Evolutionary conservation across 2,113 vertebrate genomes (phyloP).

Genomic region (Falco punctatus): DNA sequence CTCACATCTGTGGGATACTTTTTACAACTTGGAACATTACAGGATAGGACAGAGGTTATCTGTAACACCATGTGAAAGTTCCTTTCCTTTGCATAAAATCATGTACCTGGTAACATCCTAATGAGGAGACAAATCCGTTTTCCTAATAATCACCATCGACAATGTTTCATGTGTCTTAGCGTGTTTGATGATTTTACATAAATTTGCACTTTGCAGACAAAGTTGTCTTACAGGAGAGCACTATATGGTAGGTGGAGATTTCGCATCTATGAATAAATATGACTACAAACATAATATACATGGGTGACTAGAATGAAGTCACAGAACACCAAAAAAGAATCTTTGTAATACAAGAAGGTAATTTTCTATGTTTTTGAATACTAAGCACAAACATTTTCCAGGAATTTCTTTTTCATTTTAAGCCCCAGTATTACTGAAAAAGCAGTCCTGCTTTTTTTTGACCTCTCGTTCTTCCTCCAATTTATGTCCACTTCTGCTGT

Average conservation of each 20-base stretch:
- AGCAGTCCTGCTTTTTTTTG: accelerated
- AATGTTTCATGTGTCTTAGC: accelerated
- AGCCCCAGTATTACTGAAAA: background rate
- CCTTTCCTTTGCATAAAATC: background rate
- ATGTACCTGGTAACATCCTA: background rate
- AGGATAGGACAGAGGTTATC: background rate
- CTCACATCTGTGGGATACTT: background rate
- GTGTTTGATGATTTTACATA: background rate
- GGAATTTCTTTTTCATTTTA: background rate
- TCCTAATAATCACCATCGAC: background rate
- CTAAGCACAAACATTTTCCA: background rate
- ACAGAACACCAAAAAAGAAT: background rate
- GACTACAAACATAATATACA: background rate
- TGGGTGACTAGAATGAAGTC: background rate
- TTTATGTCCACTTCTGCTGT: background rate
- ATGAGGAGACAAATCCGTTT: background rate
- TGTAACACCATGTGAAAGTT: background rate
- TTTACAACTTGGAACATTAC: background rate
- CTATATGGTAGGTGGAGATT: background rate
- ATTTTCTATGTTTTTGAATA: background rate
- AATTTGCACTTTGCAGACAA: background rate
- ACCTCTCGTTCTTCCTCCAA: background rate
- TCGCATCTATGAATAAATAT: background rate
- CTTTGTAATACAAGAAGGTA: accelerated
- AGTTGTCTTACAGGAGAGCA: background rate